Conservation (phyloP, 2,797 vertebrate genomes). For the Sarcophilus harrisii region DNA sequence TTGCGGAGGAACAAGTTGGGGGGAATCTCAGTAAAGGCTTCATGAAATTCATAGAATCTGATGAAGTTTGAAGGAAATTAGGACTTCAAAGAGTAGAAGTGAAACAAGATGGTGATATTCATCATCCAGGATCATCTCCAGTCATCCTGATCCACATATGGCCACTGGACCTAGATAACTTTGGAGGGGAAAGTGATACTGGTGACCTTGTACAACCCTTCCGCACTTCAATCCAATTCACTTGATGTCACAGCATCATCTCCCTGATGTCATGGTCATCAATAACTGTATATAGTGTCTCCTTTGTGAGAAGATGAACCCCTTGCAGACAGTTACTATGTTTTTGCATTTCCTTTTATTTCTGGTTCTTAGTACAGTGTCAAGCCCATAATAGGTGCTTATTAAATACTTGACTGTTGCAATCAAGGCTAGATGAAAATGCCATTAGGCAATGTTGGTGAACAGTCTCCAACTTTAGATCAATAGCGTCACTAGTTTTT, state of each 20-base stretch:
- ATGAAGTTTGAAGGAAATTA: background rate
- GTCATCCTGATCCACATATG: too few relatives aligned
- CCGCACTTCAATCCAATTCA: too few relatives aligned
- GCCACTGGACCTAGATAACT: too few relatives aligned
- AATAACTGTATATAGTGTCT: background rate
- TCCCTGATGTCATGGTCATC: too few relatives aligned
- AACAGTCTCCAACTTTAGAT: background rate
- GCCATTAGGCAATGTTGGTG: background rate
- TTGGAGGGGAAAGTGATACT: too few relatives aligned
- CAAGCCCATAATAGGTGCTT: background rate
- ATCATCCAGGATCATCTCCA: too few relatives aligned
- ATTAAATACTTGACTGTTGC: background rate
- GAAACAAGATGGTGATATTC: background rate
- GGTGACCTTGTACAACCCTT: too few relatives aligned
- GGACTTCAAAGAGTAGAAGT: background rate
- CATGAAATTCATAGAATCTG: background rate
- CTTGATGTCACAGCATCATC: too few relatives aligned
- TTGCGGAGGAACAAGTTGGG: background rate
- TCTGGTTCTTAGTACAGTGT: background rate
- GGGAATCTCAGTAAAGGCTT: background rate
- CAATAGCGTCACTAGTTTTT: background rate
- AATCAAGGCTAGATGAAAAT: background rate
- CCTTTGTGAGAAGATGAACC: background rate
- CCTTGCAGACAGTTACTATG: background rate
- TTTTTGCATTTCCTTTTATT: background rate